Base-by-base conservation (phyloP, 1,140 invertebrate species). In the Megathymus violae region DNA sequence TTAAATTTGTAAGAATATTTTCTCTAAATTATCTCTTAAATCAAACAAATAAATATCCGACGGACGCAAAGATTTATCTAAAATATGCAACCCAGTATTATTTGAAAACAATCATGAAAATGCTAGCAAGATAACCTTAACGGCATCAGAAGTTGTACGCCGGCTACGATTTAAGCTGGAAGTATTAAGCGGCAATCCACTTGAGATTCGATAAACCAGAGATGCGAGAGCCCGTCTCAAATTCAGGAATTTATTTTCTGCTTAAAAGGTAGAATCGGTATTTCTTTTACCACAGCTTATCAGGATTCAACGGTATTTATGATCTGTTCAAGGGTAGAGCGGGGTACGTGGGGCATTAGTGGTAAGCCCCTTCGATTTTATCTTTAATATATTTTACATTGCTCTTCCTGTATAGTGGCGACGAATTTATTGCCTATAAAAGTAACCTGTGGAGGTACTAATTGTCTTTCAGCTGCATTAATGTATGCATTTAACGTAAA, bases 291-390 rank as follows among this genome's bases (percentile, higher is more conserved):
- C 67, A 66, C 40, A 67, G 70, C 76, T 79, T 81, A 77, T 79
- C 78, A 77, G 70, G 71, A 75, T 74, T 68, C 76, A 38, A 67
- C 68, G 71, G 70, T 79, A 79, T 81, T 81, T 79, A 81, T 77
- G 71, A 79, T 72, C 70, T 71, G 69, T 67, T 71, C 71, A 68
- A 62, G 67, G 64, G 76, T 64, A 65, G 66, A 61, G 67, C 64
- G 66, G 71, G 65, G 68, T 79, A 70, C 71, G 56, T 63, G 67
- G 11, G 51, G 72, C 69, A 74, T 80, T 80, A 74, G 64, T 58
- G 65, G 70, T 80, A 76, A 80, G 69, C 77, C 67, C 40, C 15
- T 41, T 67, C 61, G 72, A 77, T 71, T 80, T 77, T 77, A 78
- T 75, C 74, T 74, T 58, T 50, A 58, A 59, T 60, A 66, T 66